Percentiles rank a stretch among this genome's conserved stretches.
Evolutionary conservation across 1,140 invertebrate genomes (phyloP).

Genomic region (Drosophila simulans): DNA sequence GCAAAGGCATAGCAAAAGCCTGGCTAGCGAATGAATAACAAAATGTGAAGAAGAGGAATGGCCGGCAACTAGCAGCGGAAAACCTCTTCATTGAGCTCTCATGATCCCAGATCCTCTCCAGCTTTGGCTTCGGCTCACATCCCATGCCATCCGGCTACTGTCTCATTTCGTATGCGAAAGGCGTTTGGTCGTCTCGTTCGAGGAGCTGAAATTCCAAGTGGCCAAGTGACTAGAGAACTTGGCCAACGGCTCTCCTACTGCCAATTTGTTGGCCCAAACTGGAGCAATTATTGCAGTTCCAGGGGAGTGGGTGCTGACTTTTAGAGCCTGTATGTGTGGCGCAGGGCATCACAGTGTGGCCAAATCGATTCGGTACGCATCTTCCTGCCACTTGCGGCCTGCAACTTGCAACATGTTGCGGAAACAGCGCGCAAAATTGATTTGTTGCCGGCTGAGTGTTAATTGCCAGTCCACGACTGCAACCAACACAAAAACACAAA

Average conservation of each 20-base stretch:
- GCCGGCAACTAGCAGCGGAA: slow-evolving; percentile 70
- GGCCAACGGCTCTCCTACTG: slow-evolving; percentile 19
- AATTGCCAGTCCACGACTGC: slow-evolving; percentile 70
- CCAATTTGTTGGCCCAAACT: slow-evolving; percentile 55
- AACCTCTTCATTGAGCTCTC: slow-evolving; percentile 77
- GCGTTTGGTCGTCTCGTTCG: slow-evolving; percentile 52
- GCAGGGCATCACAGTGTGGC: slow-evolving; percentile 44
- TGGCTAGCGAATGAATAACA: slow-evolving; percentile 6
- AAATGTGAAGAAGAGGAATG: slow-evolving; percentile 60
- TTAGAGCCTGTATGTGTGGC: slow-evolving; percentile 1
- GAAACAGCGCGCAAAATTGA: slow-evolving; percentile 74
- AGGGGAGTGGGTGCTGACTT: slow-evolving; percentile 17
- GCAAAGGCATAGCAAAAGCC: slow-evolving; percentile 2
- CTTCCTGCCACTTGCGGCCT: slow-evolving; percentile 74
- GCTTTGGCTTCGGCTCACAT: slow-evolving; percentile 11
- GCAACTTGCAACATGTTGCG: slow-evolving; percentile 53
- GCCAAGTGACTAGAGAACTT: slow-evolving; percentile 16
- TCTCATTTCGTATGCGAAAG: slow-evolving; percentile 78
- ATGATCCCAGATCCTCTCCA: slow-evolving; percentile 21
- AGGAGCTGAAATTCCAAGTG: slow-evolving; percentile 47
- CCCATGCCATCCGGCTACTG: slow-evolving; percentile 42
- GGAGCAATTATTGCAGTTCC: slow-evolving; percentile 52
- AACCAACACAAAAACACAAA: not conserved
- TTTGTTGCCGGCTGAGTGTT: slow-evolving; percentile 81
- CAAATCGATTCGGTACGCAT: slow-evolving; percentile 81